Conservation (phyloP, 2,113 vertebrate species). For the Poeciliopsis turrubarensis region DNA sequence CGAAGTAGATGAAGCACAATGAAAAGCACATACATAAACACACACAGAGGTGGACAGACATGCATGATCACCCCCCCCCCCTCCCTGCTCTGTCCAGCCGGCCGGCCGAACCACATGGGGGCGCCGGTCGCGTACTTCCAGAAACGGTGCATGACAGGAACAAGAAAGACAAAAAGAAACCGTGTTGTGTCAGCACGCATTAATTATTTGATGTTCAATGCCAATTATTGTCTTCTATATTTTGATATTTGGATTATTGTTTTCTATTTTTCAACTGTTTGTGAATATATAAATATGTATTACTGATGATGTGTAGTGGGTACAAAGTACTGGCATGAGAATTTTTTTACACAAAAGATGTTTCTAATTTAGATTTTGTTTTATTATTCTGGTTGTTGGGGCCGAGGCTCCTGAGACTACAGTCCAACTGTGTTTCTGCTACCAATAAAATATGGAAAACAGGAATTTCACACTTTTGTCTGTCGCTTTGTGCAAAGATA, state of each 20-base stretch:
- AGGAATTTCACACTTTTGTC: background rate
- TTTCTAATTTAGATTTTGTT: slow-evolving; percentile 79
- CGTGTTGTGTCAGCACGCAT: slow-evolving; percentile 79
- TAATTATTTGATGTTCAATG: slow-evolving; percentile 79
- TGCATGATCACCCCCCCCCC: slow-evolving; percentile 53
- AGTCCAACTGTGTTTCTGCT: slow-evolving; percentile 80
- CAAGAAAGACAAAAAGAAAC: slow-evolving; percentile 63
- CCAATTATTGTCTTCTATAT: slow-evolving; percentile 76
- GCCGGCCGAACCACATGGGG: slow-evolving; percentile 20
- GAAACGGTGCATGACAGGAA: slow-evolving; percentile 81
- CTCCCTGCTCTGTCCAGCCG: slow-evolving; percentile 32
- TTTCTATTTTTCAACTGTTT: slow-evolving; percentile 84
- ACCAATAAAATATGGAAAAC: slow-evolving; percentile 78
- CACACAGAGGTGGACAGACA: slow-evolving; percentile 43
- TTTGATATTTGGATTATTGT: slow-evolving; percentile 76
- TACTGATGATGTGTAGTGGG: slow-evolving; percentile 83
- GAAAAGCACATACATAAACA: slow-evolving; percentile 65
- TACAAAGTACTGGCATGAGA: slow-evolving; percentile 83
- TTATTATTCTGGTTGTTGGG: slow-evolving; percentile 76
- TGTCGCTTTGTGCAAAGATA: background rate
- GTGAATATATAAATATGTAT: slow-evolving; percentile 86
- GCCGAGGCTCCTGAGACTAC: slow-evolving; percentile 63
- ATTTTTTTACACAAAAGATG: slow-evolving; percentile 84
- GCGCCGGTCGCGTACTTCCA: slow-evolving; percentile 69
- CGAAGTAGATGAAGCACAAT: slow-evolving; percentile 64